Evolutionary conservation across 2,888 invertebrate genomes (phyloP), one percentile per base, ranked within the genome.

Genomic region (Philereme vetulata): DNA sequence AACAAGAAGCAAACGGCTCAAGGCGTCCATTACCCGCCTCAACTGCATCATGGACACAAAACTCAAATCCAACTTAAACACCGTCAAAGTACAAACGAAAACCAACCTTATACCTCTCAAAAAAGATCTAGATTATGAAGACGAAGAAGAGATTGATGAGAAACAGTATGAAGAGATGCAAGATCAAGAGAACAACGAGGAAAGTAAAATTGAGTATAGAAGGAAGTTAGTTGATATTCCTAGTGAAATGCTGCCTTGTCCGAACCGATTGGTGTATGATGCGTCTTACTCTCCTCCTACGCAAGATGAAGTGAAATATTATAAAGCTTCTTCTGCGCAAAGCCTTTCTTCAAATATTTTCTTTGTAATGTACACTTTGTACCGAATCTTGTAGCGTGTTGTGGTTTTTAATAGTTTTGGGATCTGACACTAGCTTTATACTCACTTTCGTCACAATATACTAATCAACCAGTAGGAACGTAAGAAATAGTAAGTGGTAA

Each of bases 1-100:
- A 76, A 96, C 97, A 44, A 93, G 94, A 81, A 96, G 95, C 84
- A 93, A 93, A 71, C 93, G 94, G 66, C 91, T 96, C 49, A 94
- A 93, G 72, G 93, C 93, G 56, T 93, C 94, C 5, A 87, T 97
- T 34, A 94, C 95, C 64, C 94, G 95, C 51, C 91, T 96, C 57
- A 94, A 93, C 68, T 97, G 96, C 84, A 92, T 94, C 70, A 92
- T 95, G 85, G 95, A 94, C 66, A 79, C 73, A 4, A 85, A 82
- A 65, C 71, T 81, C 5, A 83, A 85, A 75, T 72, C 71, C 1
- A 82, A 80, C 57, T 34, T 80, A 6, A 76, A 70, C 0, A 67
- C 71, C 7, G 66, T 80, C 3, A 88, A 86, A 77, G 65, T 78
- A 80, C 64, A 82, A 63, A 34, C 57, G 43, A 81, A 76, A 71